Percentiles rank a stretch among this genome's conserved stretches.
These are phyloP conservation scores for Lithosia quadra DNA, from an alignment of 2,888 invertebrate species.

Conservation along the genomic window DNA sequence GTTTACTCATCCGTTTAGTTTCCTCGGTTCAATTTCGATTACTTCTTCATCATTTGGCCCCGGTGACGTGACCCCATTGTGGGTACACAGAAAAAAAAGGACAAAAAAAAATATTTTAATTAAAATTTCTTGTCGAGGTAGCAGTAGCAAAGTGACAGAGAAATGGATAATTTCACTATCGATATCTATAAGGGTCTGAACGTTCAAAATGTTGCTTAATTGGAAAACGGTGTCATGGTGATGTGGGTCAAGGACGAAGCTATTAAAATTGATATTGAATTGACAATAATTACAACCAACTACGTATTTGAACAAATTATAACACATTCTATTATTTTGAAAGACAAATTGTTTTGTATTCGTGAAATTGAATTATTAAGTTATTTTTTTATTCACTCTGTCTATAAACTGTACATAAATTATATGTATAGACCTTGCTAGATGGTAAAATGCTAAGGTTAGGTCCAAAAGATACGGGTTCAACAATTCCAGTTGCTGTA, in stretches of 20 bases:
- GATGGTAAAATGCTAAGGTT: too few species aligned
- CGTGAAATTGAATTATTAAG: background rate
- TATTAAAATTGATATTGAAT: conserved; percentile 17
- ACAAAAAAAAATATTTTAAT: background rate
- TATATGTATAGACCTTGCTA: too few species aligned
- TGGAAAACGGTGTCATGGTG: background rate
- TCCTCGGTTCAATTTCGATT: too few species aligned
- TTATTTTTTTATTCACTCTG: too few species aligned
- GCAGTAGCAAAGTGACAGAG: background rate
- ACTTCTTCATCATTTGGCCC: too few species aligned
- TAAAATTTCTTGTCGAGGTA: background rate
- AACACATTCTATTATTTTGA: background rate
- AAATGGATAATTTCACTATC: background rate
- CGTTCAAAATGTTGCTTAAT: background rate
- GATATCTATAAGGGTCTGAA: background rate
- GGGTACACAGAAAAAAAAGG: too few species aligned
- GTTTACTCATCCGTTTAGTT: too few species aligned
- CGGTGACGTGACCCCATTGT: too few species aligned
- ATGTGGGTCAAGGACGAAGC: conserved; percentile 37
- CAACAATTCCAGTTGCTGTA: too few species aligned
- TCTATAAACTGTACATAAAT: too few species aligned
- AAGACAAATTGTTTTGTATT: background rate
- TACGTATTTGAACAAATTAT: conserved; percentile 22
- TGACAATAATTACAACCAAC: conserved; percentile 19
- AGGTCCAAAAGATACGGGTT: too few species aligned